phyloP scores from a whole-genome alignment of 2,797 vertebrate species.

The Poeciliopsis gracilis region DNA sequence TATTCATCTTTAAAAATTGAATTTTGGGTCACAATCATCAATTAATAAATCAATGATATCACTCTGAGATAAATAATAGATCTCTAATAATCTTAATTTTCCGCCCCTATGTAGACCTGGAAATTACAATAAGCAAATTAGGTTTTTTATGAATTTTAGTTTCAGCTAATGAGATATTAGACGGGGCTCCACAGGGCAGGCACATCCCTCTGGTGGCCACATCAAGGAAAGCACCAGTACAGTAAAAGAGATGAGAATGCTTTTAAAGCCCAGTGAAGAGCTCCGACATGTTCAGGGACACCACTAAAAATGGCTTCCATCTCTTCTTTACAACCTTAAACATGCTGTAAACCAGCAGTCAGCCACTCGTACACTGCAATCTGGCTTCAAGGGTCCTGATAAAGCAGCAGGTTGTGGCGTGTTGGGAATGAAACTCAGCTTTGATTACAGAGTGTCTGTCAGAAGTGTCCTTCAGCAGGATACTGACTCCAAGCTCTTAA shows the following conservation, averaged over 20 bases:
- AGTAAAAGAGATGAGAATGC: background rate
- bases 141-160: background rate
- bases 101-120: background rate
- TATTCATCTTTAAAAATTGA: background rate
- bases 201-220: slow-evolving; percentile 4
- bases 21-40: background rate
- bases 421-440: slow-evolving; percentile 1
- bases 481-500: slow-evolving; percentile 3
- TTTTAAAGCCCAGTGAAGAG: slow-evolving; percentile 10
- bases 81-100: background rate
- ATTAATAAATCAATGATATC: background rate
- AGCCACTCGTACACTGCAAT: background rate
- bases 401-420: slow-evolving; percentile 6
- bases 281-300: background rate
- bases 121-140: background rate
- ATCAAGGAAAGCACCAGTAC: background rate
- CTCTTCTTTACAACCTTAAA: slow-evolving; percentile 4
- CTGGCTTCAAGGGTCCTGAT: slow-evolving; percentile 5
- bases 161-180: background rate
- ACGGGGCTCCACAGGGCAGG: background rate
- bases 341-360: slow-evolving; percentile 9
- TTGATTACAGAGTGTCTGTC: slow-evolving; percentile 1
- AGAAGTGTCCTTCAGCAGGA: slow-evolving; percentile 16
- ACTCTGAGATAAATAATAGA: background rate
- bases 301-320: slow-evolving; percentile 2